Evolutionary conservation across 2,888 invertebrate genomes (phyloP).

Genomic region (Neria commutata): DNA sequence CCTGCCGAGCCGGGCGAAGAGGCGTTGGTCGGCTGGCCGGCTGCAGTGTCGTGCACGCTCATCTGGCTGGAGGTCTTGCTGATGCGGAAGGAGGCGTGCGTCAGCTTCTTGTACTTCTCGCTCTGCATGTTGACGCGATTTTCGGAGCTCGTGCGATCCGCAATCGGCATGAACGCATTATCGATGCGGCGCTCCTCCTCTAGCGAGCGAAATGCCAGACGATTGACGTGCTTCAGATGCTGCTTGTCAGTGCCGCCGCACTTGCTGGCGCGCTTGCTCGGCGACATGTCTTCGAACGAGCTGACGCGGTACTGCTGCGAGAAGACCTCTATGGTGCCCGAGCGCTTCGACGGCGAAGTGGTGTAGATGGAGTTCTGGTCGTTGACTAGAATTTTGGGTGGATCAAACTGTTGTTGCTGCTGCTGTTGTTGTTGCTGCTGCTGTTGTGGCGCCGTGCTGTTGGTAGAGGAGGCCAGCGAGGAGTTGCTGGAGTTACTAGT

Average conservation of each 20-base stretch:
- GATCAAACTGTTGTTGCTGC: conserved; percentile 56
- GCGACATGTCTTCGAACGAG: conserved; percentile 62
- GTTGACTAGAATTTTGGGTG: conserved; percentile 61
- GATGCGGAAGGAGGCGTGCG: conserved; percentile 60
- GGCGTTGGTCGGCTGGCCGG: conserved; percentile 28
- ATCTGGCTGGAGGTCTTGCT: conserved; percentile 54
- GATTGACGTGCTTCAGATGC: conserved; percentile 58
- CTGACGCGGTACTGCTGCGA: conserved; percentile 62
- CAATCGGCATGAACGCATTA: conserved; percentile 60
- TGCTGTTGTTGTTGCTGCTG: conserved; percentile 34
- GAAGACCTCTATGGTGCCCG: conserved; percentile 61
- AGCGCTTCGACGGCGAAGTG: conserved; percentile 61
- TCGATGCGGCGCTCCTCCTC: conserved; percentile 62
- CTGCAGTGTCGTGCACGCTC: conserved; percentile 34
- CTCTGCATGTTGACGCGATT: conserved; percentile 59
- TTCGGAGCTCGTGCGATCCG: conserved; percentile 59
- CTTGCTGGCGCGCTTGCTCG: conserved; percentile 42
- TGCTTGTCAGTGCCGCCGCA: conserved; percentile 37
- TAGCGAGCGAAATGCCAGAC: conserved; percentile 59
- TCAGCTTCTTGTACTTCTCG: conserved; percentile 61
- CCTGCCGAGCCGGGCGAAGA: conserved; percentile 31
- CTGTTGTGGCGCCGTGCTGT: conserved; percentile 28
- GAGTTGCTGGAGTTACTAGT: conserved; percentile 53
- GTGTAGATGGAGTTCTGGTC: conserved; percentile 62
- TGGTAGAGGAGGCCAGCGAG: conserved; percentile 44